Base-by-base conservation (phyloP, 2,797 vertebrate species). In the Borostomias antarcticus region DNA sequence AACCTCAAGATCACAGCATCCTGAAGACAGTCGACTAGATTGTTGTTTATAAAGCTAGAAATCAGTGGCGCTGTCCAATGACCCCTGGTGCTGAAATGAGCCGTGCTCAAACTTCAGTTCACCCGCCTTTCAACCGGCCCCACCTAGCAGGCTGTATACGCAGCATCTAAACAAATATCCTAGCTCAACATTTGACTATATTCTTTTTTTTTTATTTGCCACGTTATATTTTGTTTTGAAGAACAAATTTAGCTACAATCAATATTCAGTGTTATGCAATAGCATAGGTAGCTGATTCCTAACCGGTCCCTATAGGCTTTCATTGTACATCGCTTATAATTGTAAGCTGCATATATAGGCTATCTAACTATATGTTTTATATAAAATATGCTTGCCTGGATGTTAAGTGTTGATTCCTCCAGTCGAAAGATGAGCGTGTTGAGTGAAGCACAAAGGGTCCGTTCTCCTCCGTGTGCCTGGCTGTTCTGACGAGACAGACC, bases 381-480 rank as follows among this genome's bases (percentile, higher is more conserved):
- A 61, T n/a, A 37, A 17, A 33, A 17, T 17, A 62, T 45, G 63
- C 81, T 79, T 81, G 68, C 89, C 88, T 82, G 77, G 66, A 23
- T 70, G 72, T 66, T 11, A 30, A 68, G 3, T 58, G 77, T 4
- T 64, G 71, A 21, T 65, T 25, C 43, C 58, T 60, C 57, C 58
- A 54, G 68, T 13, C 60, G 62, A 74, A 74, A 61, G 73, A 76
- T 70, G 79, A 63, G 68, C 73, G 61, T 70, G 58, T 37, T 45
- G 53, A 69, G 59, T 76, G 82, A 73, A 78, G 74, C 81, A 85
- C 85, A 83, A 84, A 83, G 72, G 77, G 68, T 78, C 68, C 66
- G 77, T 40, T 79, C 72, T 64, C 29, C 29, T 61, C 71, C 30
- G 1, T 53, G 64, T 63, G 52, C 47, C 17, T 26, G 50, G 10